Evolutionary conservation across 2,113 vertebrate species (phyloP), one percentile per base, ranked within the genome.

Genomic region (Microcebus jonahi): DNA sequence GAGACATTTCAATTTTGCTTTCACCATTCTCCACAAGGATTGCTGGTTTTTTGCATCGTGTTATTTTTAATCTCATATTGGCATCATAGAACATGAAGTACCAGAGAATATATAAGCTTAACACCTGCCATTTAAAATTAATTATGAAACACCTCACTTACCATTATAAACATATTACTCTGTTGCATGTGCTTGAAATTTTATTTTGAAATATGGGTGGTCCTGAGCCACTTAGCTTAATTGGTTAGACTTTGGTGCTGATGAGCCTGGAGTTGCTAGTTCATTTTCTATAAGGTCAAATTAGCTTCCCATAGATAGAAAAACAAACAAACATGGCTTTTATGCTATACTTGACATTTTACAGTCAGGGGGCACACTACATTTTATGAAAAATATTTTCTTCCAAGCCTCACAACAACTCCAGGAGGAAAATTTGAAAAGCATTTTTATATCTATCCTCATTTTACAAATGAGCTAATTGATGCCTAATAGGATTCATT

Each of bases 81-180:
- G 34, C 61, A 81, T 18, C 10, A 5, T 29, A n/a, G 14, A 83
- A 68, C 68, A 70, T 36, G 42, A 86, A 79, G 21, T 89, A 42
- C 48, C 50, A 29, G 34, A 53, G 67, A 95, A 93, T 20, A 48
- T 65, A 67, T 87, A 83, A 67, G 57, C 42, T 59, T 87, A 53
- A 80, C 36, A 87, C 75, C 73, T 97, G 96, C 63, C 93, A 93
- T 81, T 97, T 91, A 91, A 95, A 97, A 95, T 94, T 93, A 90
- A 95, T 97, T 94, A 83, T 29, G 79, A 88, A 96, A 71, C 57
- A 94, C 88, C 73, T 93, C 86, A 88, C 93, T 97, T 97, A 95
- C 48, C 77, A 95, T 91, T 73, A 71, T 90, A 91, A 96, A 89
- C 82, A 91, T 0, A 0, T 93, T 86, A 85, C 55, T 89, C 61